Evolutionary conservation across 2,113 vertebrate genomes (phyloP).

Genomic region (Willisornis vidua): DNA sequence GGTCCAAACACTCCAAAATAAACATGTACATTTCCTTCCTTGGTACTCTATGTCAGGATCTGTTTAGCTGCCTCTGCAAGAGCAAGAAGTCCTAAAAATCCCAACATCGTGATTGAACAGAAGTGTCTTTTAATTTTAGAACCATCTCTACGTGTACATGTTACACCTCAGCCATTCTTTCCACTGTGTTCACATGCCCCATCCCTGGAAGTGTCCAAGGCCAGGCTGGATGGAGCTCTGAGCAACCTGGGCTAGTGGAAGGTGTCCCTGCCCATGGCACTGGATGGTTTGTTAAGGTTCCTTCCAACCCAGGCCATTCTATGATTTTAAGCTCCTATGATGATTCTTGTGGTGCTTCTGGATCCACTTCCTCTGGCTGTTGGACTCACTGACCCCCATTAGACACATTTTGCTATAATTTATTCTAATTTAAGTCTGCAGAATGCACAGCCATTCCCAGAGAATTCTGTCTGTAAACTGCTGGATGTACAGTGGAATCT

Average conservation of each 20-base stretch:
- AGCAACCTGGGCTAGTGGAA: background rate
- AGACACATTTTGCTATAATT: background rate
- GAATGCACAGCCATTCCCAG: background rate
- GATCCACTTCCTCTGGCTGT: background rate
- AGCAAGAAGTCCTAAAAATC: background rate
- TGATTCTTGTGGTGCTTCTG: background rate
- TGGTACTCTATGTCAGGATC: slow-evolving; percentile 18
- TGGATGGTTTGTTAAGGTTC: background rate
- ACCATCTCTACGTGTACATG: background rate
- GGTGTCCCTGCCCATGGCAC: background rate
- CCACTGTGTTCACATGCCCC: fast-evolving
- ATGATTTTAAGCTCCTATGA: background rate
- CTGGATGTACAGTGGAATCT: background rate
- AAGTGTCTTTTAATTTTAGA: slow-evolving; percentile 26
- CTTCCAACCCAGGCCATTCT: background rate
- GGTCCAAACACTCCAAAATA: slow-evolving; percentile 50
- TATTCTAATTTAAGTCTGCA: background rate
- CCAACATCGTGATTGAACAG: background rate
- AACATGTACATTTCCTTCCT: slow-evolving; percentile 38
- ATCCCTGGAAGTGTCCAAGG: background rate
- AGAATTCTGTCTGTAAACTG: background rate
- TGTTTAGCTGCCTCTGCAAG: slow-evolving; percentile 18
- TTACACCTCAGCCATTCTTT: background rate
- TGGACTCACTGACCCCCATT: background rate
- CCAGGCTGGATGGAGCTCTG: background rate